Evolutionary conservation across 2,888 invertebrate genomes (phyloP).

Genomic region (Agrotis ipsilon): DNA sequence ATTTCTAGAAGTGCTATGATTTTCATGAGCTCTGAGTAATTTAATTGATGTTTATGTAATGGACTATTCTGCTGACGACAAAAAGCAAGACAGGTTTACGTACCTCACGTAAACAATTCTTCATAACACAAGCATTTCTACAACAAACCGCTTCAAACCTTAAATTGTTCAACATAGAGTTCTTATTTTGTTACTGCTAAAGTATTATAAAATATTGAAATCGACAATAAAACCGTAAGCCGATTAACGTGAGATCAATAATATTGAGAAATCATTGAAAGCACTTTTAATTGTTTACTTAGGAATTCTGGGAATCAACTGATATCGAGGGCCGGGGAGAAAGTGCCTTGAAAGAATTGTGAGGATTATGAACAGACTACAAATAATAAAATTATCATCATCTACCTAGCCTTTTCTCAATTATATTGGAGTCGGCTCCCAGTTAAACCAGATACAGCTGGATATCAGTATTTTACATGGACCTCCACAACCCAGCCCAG

Average conservation of each 20-base stretch:
- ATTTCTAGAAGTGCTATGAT: too few relatives aligned
- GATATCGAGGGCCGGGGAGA: not conserved
- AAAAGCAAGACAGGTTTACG: not conserved
- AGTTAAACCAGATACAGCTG: too few relatives aligned
- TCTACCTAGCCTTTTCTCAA: too few relatives aligned
- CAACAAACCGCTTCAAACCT: not conserved
- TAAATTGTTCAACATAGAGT: not conserved
- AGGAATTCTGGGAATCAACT: not conserved
- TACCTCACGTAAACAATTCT: not conserved
- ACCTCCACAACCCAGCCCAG: too few relatives aligned
- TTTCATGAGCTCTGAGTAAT: too few relatives aligned
- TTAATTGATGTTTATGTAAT: not conserved
- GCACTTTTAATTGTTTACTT: conserved; percentile 14
- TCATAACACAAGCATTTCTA: not conserved
- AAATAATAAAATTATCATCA: not conserved
- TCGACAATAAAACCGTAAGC: not conserved
- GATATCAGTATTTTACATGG: too few relatives aligned
- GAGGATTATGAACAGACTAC: not conserved
- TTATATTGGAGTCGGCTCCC: too few relatives aligned
- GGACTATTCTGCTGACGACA: not conserved
- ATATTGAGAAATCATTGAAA: conserved; percentile 2
- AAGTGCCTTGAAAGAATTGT: too few relatives aligned
- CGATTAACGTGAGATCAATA: conserved; percentile 2
- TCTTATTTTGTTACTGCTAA: not conserved
- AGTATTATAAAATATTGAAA: not conserved